Evolutionary conservation across 1,140 invertebrate species (phyloP), one percentile per base, ranked within the genome.

Genomic region (Octopus sinensis): DNA sequence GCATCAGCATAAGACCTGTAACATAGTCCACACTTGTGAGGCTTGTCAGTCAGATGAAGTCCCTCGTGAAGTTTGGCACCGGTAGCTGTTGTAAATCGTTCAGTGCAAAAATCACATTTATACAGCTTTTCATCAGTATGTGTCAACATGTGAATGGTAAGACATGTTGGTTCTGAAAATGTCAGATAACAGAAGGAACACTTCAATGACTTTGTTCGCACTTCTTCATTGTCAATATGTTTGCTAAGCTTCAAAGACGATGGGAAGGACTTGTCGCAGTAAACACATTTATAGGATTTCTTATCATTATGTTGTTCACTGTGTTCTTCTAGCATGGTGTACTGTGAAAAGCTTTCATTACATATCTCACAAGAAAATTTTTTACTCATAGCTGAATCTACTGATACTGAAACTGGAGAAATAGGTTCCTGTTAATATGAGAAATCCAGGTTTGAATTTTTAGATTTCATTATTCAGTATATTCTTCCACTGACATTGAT

Each of bases 21-120:
- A 30, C 76, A 78, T 30, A 78, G 17, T 13, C 53, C 76, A 78
- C 76, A 78, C 76, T 54, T 78, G 76, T 78, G 76, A 78, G 9
- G 6, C 51, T 54, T 78, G 13, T 78, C 76, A 54, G 51, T 17
- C 5, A 54, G 17, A 78, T 78, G 76, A 10, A n/a, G 17, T 78
- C 51, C 51, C 51, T 78, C 43, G 4, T 78, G 76, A n/a, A 17
- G 51, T 17, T 17, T 53, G 6, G 53, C 43, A 52, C 6, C 4
- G 4, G n/a, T 78, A 1, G 76, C n/a, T 6, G n/a, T 78, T 13
- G 76, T 30, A 53, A 78, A 78, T 7, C 76, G 13, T 43, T 78
- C 53, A 30, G n/a, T 43, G 43, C 76, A 78, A 54, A 78, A 52
- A 13, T 43, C 12, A 54, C 76, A 78, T 78, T 78, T 78, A 43